Conservation (phyloP, 2,888 invertebrate genomes). For the Himalopsyche tibetana region DNA sequence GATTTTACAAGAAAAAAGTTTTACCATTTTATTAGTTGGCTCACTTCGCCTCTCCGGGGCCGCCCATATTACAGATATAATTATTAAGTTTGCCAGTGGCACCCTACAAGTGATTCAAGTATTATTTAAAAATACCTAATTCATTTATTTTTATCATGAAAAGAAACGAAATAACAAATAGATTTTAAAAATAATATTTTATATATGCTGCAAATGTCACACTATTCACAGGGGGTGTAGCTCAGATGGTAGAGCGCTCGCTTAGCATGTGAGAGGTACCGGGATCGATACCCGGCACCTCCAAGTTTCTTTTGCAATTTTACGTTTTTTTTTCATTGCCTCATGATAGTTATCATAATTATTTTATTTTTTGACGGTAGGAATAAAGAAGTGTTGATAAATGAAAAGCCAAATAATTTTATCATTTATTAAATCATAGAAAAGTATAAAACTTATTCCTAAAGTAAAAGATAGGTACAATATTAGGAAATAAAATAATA, state of each 20-base stretch:
- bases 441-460: constrained; percentile 13
- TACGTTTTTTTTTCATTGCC: constrained; percentile 63
- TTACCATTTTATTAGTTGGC: no score
- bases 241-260: constrained; percentile 67
- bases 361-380: background rate
- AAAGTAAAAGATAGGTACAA: background rate
- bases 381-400: background rate
- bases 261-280: constrained; percentile 66
- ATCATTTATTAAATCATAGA: constrained; percentile 24
- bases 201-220: no score
- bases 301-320: constrained; percentile 65
- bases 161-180: no score
- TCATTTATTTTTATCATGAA: no score
- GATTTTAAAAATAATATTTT: no score
- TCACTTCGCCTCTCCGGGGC: no score
- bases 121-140: no score
- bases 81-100: no score
- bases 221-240: constrained; percentile 62
- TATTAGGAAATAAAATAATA: constrained; percentile 23
- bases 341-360: background rate
- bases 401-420: constrained; percentile 12
- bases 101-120: no score
- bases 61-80: no score
- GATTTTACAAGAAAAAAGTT: no score
- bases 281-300: constrained; percentile 66